These are phyloP conservation scores for Cirrhinus molitorella DNA, from an alignment of 2,797 vertebrate species.

Conservation along the genomic window DNA sequence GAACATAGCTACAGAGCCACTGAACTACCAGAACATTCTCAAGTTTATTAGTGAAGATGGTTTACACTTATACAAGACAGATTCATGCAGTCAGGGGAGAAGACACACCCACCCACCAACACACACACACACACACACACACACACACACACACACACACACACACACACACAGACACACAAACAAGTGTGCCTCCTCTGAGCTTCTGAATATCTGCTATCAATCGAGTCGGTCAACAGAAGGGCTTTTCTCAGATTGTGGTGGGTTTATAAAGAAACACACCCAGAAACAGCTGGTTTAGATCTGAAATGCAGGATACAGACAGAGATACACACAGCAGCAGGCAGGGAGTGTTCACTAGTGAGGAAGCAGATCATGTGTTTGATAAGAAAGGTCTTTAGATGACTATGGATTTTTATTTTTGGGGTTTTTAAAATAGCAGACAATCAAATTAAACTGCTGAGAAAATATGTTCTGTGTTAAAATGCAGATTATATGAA, in stretches of 20 bases:
- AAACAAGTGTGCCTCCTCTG: not conserved
- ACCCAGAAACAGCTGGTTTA: constrained; percentile 33
- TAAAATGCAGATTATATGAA: too few relatives aligned
- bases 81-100: not conserved
- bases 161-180: not conserved
- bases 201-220: constrained; percentile 17
- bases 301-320: not conserved
- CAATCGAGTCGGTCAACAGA: not conserved
- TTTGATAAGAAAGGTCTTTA: not conserved
- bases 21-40: not conserved
- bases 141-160: too few relatives aligned
- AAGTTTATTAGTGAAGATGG: not conserved
- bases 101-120: too few relatives aligned
- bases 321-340: not conserved
- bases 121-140: too few relatives aligned
- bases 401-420: not conserved
- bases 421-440: too few relatives aligned
- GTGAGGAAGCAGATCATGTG: constrained; percentile 8
- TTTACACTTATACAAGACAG: not conserved
- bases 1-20: too few relatives aligned
- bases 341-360: constrained; percentile 16
- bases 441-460: not conserved
- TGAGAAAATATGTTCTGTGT: not conserved
- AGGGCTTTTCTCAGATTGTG: constrained; percentile 7
- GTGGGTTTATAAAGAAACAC: not conserved